These are phyloP conservation scores for Ciconia stormi DNA, from an alignment of 2,113 vertebrate species.

Conservation along the genomic window DNA sequence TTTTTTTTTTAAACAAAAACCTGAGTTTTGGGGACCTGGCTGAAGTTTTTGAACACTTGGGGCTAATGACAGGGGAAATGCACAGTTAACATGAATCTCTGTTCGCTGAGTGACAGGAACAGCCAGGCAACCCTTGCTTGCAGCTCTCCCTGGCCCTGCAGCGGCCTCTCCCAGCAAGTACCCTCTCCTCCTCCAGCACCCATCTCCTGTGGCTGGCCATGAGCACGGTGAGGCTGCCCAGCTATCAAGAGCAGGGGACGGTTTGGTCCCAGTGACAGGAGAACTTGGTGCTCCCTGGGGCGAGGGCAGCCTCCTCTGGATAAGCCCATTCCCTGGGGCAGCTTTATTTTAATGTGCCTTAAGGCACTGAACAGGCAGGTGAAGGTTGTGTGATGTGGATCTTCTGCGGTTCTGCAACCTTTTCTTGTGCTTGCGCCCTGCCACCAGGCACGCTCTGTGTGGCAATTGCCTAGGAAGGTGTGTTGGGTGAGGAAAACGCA, in stretches of 20 bases:
- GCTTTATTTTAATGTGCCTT: neutral
- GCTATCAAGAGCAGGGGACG: rapidly evolving
- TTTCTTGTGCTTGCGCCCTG: neutral
- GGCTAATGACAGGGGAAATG: neutral
- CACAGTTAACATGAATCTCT: neutral
- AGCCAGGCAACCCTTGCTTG: neutral
- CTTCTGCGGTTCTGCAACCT: neutral
- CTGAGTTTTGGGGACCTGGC: neutral
- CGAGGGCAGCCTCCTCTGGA: neutral
- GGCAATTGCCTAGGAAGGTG: neutral
- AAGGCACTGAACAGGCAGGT: neutral
- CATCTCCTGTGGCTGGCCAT: neutral
- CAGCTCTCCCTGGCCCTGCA: rapidly evolving
- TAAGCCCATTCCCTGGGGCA: neutral
- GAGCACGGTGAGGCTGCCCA: neutral
- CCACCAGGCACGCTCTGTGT: neutral
- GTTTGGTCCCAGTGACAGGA: neutral
- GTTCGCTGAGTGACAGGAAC: neutral
- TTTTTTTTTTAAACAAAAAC: neutral
- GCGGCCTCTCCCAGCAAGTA: neutral
- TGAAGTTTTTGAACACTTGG: neutral
- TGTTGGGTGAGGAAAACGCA: neutral
- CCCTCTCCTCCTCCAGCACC: neutral
- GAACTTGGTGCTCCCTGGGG: neutral
- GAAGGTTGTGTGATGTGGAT: neutral